Percentiles rank a stretch among this genome's conserved stretches.
These are phyloP conservation scores for Solea solea DNA, from an alignment of 2,113 vertebrate genomes.

Conservation along the genomic window DNA sequence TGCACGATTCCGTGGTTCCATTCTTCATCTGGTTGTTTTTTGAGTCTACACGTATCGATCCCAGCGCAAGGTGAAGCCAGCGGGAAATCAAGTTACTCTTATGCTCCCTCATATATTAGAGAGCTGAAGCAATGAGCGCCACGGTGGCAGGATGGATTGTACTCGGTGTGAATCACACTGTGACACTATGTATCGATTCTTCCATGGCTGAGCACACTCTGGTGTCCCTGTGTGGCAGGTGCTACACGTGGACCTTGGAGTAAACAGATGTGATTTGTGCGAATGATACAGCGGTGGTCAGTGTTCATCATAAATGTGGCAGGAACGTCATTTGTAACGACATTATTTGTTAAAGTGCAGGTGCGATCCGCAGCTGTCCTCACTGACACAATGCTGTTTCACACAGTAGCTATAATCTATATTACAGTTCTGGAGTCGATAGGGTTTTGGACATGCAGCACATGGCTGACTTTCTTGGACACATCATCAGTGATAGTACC, in stretches of 20 bases:
- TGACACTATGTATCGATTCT: slow-evolving; percentile 53
- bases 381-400: neutral
- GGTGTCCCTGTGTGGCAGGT: slow-evolving; percentile 31
- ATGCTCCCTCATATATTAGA: slow-evolving; percentile 46
- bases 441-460: too few relatives aligned
- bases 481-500: too few relatives aligned
- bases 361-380: neutral
- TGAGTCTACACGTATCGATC: slow-evolving; percentile 50
- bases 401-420: neutral
- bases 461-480: too few relatives aligned
- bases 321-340: slow-evolving; percentile 19
- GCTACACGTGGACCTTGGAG: slow-evolving; percentile 4
- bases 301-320: slow-evolving; percentile 37
- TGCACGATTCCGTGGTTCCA: slow-evolving; percentile 19
- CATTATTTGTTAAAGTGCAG: slow-evolving; percentile 26
- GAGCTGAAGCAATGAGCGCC: slow-evolving; percentile 32
- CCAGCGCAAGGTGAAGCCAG: slow-evolving; percentile 17
- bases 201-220: slow-evolving; percentile 47
- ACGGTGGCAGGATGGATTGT: slow-evolving; percentile 42
- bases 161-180: slow-evolving; percentile 25
- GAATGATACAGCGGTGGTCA: slow-evolving; percentile 7
- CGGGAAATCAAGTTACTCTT: slow-evolving; percentile 63
- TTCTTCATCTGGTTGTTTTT: slow-evolving; percentile 39
- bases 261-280: neutral
- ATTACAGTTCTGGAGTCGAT: neutral